Evolutionary conservation across 2,888 invertebrate genomes (phyloP).

Genomic region (Mimachlamys varia): DNA sequence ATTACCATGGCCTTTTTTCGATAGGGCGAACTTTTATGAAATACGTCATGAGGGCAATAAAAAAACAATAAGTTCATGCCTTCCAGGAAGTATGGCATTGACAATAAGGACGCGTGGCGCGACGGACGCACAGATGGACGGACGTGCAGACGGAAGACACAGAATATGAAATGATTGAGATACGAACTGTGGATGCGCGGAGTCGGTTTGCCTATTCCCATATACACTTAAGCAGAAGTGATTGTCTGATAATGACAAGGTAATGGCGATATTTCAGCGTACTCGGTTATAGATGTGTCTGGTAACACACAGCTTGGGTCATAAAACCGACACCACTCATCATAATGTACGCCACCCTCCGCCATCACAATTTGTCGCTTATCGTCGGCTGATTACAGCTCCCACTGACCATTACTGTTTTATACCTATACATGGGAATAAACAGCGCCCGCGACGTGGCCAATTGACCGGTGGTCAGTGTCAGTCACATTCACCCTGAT

Average conservation of each 20-base stretch:
- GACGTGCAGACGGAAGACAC: not conserved
- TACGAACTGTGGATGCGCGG: not conserved
- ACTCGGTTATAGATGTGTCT: slow-evolving; percentile 7
- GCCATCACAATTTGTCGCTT: slow-evolving; percentile 25
- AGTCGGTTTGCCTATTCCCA: not conserved
- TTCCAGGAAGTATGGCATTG: not conserved
- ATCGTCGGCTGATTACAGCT: not conserved
- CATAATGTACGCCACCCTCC: slow-evolving; percentile 13
- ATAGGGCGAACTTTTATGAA: not conserved
- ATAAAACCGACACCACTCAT: slow-evolving; percentile 23
- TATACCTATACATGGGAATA: not conserved
- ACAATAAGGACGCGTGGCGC: not conserved
- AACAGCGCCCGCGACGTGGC: not conserved
- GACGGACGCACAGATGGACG: not conserved
- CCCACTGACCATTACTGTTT: not conserved
- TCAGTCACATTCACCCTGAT: not conserved
- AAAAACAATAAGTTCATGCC: not conserved
- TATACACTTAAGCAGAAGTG: not conserved
- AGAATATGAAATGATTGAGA: not conserved
- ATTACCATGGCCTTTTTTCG: not conserved
- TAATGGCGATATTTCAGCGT: slow-evolving; percentile 20
- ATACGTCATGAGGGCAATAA: not conserved
- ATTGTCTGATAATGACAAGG: slow-evolving; percentile 21
- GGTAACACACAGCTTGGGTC: not conserved
- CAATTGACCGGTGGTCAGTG: slow-evolving; percentile 24